A percentile compares a stretch with the other conserved stretches of the same genome.
Evolutionary conservation across 2,797 vertebrate genomes (phyloP).

Genomic region (Myripristis murdjan): DNA sequence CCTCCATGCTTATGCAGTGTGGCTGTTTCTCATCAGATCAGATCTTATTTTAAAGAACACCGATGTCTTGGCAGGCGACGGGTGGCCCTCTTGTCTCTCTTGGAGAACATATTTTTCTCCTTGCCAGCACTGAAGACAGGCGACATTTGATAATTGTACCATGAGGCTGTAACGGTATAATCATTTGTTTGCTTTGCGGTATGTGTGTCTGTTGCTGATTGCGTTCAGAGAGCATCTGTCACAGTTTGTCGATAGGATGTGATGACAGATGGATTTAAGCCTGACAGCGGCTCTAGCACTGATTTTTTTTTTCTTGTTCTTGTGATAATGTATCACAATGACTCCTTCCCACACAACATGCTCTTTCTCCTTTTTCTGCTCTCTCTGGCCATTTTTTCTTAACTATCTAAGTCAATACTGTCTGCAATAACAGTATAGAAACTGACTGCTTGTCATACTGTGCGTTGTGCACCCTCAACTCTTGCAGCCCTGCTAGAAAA

Average conservation of each 20-base stretch:
- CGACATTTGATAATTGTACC: conserved; percentile 33
- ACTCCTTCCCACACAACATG: conserved; percentile 69
- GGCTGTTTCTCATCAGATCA: conserved; percentile 58
- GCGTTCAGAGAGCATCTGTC: conserved; percentile 65
- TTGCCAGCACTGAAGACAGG: conserved; percentile 11
- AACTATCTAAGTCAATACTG: conserved; percentile 46
- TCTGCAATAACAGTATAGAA: conserved; percentile 33
- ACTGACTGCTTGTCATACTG: conserved; percentile 39
- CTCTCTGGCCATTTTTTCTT: conserved; percentile 59
- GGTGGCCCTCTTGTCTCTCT: conserved; percentile 56
- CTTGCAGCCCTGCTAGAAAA: conserved; percentile 13
- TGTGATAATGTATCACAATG: conserved; percentile 63
- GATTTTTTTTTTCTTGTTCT: conserved; percentile 42
- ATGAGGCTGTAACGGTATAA: conserved; percentile 26
- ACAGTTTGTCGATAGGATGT: conserved; percentile 63
- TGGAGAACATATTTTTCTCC: neutral
- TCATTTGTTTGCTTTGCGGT: conserved; percentile 54
- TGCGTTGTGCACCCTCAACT: conserved; percentile 23
- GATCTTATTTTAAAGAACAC: conserved; percentile 53
- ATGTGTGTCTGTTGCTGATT: conserved; percentile 55
- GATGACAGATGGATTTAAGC: conserved; percentile 72
- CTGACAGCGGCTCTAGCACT: conserved; percentile 44
- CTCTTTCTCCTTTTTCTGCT: conserved; percentile 41
- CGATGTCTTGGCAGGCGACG: conserved; percentile 37
- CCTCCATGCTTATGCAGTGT: conserved; percentile 61